A percentile compares a stretch with the other conserved stretches of the same genome.
phyloP scores from a whole-genome alignment of 1,140 invertebrate genomes.

The Zaprionus africanus region DNA sequence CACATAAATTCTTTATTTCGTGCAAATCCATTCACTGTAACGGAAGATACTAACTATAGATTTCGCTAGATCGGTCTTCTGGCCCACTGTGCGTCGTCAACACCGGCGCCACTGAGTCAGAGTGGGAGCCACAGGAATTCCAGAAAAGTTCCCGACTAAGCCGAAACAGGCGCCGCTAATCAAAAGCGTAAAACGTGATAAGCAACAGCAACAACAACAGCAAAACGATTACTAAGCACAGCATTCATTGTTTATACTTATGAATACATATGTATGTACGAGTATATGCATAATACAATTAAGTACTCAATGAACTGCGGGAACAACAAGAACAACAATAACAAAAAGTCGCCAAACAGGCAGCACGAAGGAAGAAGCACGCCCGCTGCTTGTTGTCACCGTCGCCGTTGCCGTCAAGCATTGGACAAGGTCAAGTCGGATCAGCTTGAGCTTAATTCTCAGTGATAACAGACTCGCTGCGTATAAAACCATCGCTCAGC shows the following conservation, averaged over 20 bases:
- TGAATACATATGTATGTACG: neutral
- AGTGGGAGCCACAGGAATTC: slow-evolving; percentile 54
- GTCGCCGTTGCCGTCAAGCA: slow-evolving; percentile 3
- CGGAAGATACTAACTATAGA: no score
- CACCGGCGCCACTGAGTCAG: slow-evolving; percentile 44
- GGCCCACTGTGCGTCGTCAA: no score
- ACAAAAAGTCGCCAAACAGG: slow-evolving; percentile 71
- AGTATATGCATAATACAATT: slow-evolving; percentile 57
- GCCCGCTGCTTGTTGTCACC: neutral
- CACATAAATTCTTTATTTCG: no score
- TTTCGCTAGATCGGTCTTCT: no score
- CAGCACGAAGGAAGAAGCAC: slow-evolving; percentile 61
- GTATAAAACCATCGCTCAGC: slow-evolving; percentile 66
- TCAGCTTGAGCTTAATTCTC: slow-evolving; percentile 14
- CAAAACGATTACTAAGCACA: slow-evolving; percentile 36
- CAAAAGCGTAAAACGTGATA: slow-evolving; percentile 66
- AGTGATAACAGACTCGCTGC: slow-evolving; percentile 37
- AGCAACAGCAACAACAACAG: slow-evolving; percentile 26
- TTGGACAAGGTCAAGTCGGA: slow-evolving; percentile 68
- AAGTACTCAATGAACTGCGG: slow-evolving; percentile 79
- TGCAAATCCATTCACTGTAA: no score
- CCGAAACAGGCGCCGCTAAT: slow-evolving; percentile 33
- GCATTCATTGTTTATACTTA: slow-evolving; percentile 37
- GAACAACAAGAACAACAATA: slow-evolving; percentile 31
- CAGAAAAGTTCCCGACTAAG: slow-evolving; percentile 62